These are phyloP conservation scores for Rhagoletis zephyria DNA, from an alignment of 1,140 invertebrate species.

Conservation along the genomic window DNA sequence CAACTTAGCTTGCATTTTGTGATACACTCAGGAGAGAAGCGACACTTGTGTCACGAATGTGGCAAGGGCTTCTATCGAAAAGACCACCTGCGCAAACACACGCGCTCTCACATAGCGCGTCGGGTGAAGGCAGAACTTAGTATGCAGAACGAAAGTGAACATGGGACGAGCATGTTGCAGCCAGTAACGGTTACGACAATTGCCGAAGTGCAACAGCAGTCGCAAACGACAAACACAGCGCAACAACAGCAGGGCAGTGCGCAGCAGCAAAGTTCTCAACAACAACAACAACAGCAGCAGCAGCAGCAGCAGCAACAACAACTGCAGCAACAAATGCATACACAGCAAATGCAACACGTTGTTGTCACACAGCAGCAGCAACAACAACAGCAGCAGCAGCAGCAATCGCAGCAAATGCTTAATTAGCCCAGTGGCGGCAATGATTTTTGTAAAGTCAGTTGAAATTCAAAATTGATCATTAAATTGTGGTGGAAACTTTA, in stretches of 20 bases:
- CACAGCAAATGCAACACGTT: slow-evolving; percentile 62
- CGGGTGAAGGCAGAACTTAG: slow-evolving; percentile 88
- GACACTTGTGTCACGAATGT: slow-evolving; percentile 88
- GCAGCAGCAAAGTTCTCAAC: slow-evolving; percentile 61
- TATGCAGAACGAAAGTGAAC: slow-evolving; percentile 71
- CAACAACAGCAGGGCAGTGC: slow-evolving; percentile 65
- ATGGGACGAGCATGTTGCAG: slow-evolving; percentile 70
- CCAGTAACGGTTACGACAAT: slow-evolving; percentile 68
- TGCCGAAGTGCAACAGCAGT: slow-evolving; percentile 62
- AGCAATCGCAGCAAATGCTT: slow-evolving; percentile 64
- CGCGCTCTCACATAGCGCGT: slow-evolving; percentile 85
- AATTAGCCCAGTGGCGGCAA: slow-evolving; percentile 69
- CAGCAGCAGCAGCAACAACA: slow-evolving; percentile 60
- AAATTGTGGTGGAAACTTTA: slow-evolving; percentile 20
- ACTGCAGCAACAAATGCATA: slow-evolving; percentile 57
- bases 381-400: slow-evolving; percentile 42
- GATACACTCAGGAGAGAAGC: slow-evolving; percentile 88
- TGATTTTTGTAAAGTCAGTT: slow-evolving; percentile 73
- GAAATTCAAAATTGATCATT: slow-evolving; percentile 60
- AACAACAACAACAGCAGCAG: slow-evolving; percentile 61
- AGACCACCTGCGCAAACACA: slow-evolving; percentile 85
- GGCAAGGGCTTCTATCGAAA: slow-evolving; percentile 86
- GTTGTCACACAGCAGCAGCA: slow-evolving; percentile 66
- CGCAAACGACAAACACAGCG: slow-evolving; percentile 57
- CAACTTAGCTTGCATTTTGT: slow-evolving; percentile 88